Evolutionary conservation across 2,113 vertebrate species (phyloP), one percentile per base, ranked within the genome.

Genomic region (Phainopepla nitens): DNA sequence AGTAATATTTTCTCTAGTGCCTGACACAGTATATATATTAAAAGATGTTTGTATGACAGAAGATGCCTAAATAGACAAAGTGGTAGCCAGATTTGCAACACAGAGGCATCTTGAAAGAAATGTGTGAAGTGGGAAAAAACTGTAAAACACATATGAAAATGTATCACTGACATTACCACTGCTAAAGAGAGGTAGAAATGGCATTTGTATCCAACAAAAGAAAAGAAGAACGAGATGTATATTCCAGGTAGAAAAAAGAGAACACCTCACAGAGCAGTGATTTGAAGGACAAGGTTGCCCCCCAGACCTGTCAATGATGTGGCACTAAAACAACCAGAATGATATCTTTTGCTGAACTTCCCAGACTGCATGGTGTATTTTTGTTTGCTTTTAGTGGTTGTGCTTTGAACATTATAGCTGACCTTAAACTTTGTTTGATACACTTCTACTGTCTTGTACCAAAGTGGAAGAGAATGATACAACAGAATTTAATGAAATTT

Each of bases 241-340:
- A 72, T 58, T 92, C 24, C 8, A 5, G 44, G 39, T 36, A 50
- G 23, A 50, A 71, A 39, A 79, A 70, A 65, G 35, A 60, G 33
- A 89, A 65, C 33, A 66, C 1, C 6, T 12, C 1, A 6, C 13
- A 23, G 5, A 89, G n/a, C 0, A 0, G 24, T 42, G 18, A 24
- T 51, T 61, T 5, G 6, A 87, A 76, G n/a, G 51, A 49, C 15
- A 53, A 44, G 31, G 39, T 2, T 87, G n/a, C 7, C 23, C 16
- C 14, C 19, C 31, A 80, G 62, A 81, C 13, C 28, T 82, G 39
- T 69, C 49, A 70, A 3, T 50, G 44, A 49, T 64, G 22, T 14
- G 60, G 35, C 10, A 41, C 25, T 69, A 53, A 54, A 77, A 64
- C 39, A 72, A 64, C 3, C 9, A 72, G 6, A 44, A 49, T 36